phyloP scores from a whole-genome alignment of 2,888 invertebrate species.

The Anagyrus pseudococci region DNA sequence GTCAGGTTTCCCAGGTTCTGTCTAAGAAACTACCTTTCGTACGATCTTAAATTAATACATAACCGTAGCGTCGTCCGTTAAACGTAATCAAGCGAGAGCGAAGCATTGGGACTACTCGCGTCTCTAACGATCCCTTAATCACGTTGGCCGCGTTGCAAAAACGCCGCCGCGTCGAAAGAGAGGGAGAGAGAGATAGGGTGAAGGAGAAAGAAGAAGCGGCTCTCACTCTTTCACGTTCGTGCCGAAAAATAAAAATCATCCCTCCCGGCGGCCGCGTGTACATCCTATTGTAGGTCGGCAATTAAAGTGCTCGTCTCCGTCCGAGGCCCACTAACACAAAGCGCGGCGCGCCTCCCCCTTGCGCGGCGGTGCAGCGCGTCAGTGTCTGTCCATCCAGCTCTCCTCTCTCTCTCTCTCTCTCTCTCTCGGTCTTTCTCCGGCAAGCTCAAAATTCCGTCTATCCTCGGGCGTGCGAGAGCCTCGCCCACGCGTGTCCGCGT shows the following conservation, averaged over 20 bases:
- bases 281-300: constrained; percentile 8
- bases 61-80: too few relatives aligned
- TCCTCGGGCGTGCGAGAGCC: constrained; percentile 3
- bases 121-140: constrained; percentile 27
- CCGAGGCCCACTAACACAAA: too few relatives aligned
- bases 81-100: not conserved
- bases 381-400: not conserved
- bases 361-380: not conserved
- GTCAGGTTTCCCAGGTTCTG: too few relatives aligned
- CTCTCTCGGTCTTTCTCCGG: too few relatives aligned
- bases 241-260: not conserved
- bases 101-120: too few relatives aligned
- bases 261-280: not conserved
- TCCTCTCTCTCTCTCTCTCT: not conserved
- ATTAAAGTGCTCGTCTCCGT: constrained; percentile 3
- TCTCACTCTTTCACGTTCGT: not conserved
- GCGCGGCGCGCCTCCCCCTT: too few relatives aligned
- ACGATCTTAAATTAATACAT: too few relatives aligned
- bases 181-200: too few relatives aligned
- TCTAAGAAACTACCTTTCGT: too few relatives aligned
- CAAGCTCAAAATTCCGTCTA: constrained; percentile 19
- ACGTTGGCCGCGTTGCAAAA: not conserved
- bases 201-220: too few relatives aligned
- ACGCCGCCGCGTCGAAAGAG: too few relatives aligned
- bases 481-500: constrained; percentile 36